Conservation (phyloP, 23 tunicate species). For the Phallusia fumigata region DNA sequence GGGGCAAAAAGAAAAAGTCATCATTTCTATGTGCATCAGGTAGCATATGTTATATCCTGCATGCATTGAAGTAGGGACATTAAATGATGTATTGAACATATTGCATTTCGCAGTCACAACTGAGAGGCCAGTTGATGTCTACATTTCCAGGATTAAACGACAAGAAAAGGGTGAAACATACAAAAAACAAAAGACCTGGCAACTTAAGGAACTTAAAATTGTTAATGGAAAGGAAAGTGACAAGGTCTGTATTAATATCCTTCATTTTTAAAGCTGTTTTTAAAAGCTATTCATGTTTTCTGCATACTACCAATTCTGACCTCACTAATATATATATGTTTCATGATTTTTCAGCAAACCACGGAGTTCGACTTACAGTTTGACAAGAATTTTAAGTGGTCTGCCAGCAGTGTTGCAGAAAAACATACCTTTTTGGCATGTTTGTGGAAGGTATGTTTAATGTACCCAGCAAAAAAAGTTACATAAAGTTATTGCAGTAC, state of each 20-base stretch:
- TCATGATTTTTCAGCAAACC: constrained; percentile 50
- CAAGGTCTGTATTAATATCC: background rate
- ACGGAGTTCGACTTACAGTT: constrained; percentile 91
- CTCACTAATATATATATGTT: too few relatives aligned
- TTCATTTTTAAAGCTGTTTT: too few relatives aligned
- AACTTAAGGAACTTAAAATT: constrained; percentile 58
- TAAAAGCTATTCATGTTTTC: too few relatives aligned
- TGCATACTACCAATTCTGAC: too few relatives aligned
- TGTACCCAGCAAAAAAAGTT: too few relatives aligned
- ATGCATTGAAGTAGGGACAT: background rate
- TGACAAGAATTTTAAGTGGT: constrained; percentile 94
- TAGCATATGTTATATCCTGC: background rate
- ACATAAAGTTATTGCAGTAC: too few relatives aligned
- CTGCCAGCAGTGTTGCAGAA: constrained; percentile 81
- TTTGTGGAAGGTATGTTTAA: constrained; percentile 60
- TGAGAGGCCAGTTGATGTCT: constrained; percentile 76
- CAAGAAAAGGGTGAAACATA: constrained; percentile 89
- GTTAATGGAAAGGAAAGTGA: constrained; percentile 82
- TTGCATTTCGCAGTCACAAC: constrained; percentile 63
- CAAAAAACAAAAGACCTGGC: constrained; percentile 94
- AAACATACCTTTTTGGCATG: constrained; percentile 79
- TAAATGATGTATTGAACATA: background rate
- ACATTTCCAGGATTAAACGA: constrained; percentile 72
- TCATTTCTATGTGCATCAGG: constrained; percentile 90
- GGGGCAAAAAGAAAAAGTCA: constrained; percentile 86